phyloP scores from a whole-genome alignment of 2,888 invertebrate genomes.

The Nomada fucata region DNA sequence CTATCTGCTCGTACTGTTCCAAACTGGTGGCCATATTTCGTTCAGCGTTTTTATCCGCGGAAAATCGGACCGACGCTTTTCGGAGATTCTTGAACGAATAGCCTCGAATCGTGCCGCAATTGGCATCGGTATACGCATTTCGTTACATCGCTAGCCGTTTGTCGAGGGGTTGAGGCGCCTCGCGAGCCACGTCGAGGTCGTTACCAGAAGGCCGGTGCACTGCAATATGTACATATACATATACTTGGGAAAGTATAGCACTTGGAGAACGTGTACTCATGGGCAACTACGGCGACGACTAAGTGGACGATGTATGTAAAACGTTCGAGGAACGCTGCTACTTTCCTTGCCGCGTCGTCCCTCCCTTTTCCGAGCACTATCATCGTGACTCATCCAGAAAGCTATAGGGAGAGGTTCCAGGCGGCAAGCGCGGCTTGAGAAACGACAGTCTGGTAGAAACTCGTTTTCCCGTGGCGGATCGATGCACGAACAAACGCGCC shows the following conservation, averaged over 20 bases:
- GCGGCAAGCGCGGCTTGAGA: conserved; percentile 30
- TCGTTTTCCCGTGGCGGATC: conserved; percentile 58
- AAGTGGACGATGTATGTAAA: conserved; percentile 1
- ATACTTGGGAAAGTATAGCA: neutral
- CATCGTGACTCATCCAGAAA: conserved; percentile 73
- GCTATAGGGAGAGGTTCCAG: conserved; percentile 38
- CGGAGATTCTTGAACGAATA: too few species aligned
- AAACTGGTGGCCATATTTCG: too few species aligned
- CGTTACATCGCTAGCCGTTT: too few species aligned
- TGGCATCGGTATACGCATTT: too few species aligned
- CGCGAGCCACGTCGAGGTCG: conserved; percentile 23
- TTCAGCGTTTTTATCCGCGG: too few species aligned
- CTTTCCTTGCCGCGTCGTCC: conserved; percentile 45
- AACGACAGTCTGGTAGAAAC: conserved; percentile 57
- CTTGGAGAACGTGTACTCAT: conserved; percentile 26
- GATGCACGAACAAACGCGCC: conserved; percentile 53
- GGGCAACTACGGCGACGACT: neutral
- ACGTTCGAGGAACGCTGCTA: conserved; percentile 13
- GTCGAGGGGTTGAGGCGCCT: neutral
- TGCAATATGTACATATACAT: neutral
- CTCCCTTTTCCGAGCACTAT: conserved; percentile 68
- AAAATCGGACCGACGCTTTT: too few species aligned
- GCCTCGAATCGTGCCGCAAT: too few species aligned
- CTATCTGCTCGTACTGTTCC: too few species aligned
- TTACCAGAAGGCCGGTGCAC: neutral